Conservation (phyloP, 2,888 invertebrate genomes). For the Merodon equestris region DNA sequence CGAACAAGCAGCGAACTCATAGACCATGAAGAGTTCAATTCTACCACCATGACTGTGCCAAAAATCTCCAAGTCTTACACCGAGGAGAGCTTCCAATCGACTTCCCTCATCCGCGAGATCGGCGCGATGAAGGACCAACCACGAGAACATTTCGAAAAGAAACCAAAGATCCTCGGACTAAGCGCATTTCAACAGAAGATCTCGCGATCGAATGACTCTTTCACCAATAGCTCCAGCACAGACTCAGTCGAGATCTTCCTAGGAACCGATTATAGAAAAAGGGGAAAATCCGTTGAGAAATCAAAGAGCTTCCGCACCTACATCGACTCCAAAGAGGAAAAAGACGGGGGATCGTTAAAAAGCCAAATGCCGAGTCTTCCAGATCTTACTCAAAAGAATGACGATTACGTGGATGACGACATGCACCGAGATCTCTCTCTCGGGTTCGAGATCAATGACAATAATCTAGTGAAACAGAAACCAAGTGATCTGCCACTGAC, state of each 20-base stretch:
- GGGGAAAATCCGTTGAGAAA: slow-evolving; percentile 83
- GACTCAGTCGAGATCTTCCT: slow-evolving; percentile 75
- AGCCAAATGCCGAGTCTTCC: slow-evolving; percentile 77
- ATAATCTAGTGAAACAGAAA: slow-evolving; percentile 73
- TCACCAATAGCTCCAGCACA: slow-evolving; percentile 72
- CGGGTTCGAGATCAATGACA: slow-evolving; percentile 77
- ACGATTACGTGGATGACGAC: slow-evolving; percentile 69
- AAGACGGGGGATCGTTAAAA: slow-evolving; percentile 27
- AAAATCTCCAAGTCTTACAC: slow-evolving; percentile 72
- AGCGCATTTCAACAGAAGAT: slow-evolving; percentile 81
- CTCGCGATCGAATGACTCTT: slow-evolving; percentile 78
- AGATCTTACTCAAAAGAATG: slow-evolving; percentile 74
- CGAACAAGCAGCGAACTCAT: slow-evolving; percentile 13
- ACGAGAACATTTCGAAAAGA: slow-evolving; percentile 75
- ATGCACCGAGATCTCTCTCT: slow-evolving; percentile 69
- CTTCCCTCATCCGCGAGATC: slow-evolving; percentile 74
- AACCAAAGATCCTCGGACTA: slow-evolving; percentile 80
- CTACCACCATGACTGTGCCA: slow-evolving; percentile 43
- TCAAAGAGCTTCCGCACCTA: slow-evolving; percentile 86
- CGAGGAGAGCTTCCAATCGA: slow-evolving; percentile 76
- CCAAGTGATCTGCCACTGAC: slow-evolving; percentile 69
- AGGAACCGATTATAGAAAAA: slow-evolving; percentile 73
- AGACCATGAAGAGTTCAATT: slow-evolving; percentile 15
- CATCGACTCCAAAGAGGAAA: slow-evolving; percentile 76
- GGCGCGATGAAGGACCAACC: slow-evolving; percentile 44